Base-by-base conservation (phyloP, 1,140 invertebrate genomes). In the Aphaenogaster ashmeadi region DNA sequence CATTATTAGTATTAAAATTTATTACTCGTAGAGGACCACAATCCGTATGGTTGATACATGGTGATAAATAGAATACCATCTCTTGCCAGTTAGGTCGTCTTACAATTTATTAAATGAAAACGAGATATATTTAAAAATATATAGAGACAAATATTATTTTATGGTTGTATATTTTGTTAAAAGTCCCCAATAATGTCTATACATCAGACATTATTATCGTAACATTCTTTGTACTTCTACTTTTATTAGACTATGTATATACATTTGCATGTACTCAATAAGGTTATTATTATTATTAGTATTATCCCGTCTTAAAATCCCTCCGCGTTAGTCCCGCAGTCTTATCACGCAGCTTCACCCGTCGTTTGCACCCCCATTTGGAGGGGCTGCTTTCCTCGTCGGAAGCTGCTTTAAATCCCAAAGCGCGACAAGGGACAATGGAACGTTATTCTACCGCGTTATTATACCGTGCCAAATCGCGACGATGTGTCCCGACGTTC, bases 391-490 rank as follows among this genome's bases (percentile, higher is more conserved):
- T 27, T 47, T 33, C 9, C 66, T 58, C 79, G 66, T 69, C 50
- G 9, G 38, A 69, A 47, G 36, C 64, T 50, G 33, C 66, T 74
- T 83, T 47, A 72, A 83, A 60, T 74, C 78, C 78, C 78, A 52
- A 38, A 54, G 33, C 80, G 18, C 13, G 52, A 18, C 21, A 38
- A 27, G 36, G 36, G 18, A 5, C 3, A 66, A 66, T 27, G 44
- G 8, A 44, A 56, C n/a, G 47, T 80, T 80, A 67, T 67, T 21
- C 18, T 18, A 52, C 21, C 64, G 36, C 33, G 56, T 83, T 72
- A 83, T 80, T 52, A 44, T 44, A 71, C 15, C 69, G 52, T 69
- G 15, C 15, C 64, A 21, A 69, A 66, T 66, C 77, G 58, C 36
- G 15, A 64, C 27, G 13, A 47, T 41, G 52, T 27, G 50, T 36